phyloP scores from a whole-genome alignment of 2,888 invertebrate species.

The Lissonota sp. region DNA sequence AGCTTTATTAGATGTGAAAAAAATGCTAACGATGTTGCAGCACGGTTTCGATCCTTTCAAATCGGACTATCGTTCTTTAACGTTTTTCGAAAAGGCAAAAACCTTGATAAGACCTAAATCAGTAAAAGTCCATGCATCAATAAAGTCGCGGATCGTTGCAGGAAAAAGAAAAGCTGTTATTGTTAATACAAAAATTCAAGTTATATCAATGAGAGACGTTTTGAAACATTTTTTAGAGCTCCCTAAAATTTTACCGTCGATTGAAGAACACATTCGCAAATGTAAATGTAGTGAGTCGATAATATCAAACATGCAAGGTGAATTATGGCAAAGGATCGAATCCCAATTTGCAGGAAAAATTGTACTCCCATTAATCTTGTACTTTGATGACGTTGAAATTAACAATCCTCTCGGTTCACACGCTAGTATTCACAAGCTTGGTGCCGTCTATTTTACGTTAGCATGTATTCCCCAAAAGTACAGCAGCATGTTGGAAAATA shows the following conservation, averaged over 20 bases:
- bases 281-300: conserved; percentile 27
- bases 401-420: conserved; percentile 53
- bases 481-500: conserved; percentile 49
- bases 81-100: conserved; percentile 14
- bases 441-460: conserved; percentile 47
- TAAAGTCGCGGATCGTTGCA: conserved; percentile 35
- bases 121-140: conserved; percentile 38
- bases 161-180: conserved; percentile 27
- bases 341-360: conserved; percentile 39
- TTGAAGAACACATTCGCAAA: conserved; percentile 30
- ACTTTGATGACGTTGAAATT: conserved; percentile 55
- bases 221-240: conserved; percentile 61
- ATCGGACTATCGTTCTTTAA: conserved; percentile 16
- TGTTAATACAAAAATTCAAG: conserved; percentile 30
- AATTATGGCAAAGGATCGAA: conserved; percentile 56
- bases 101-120: conserved; percentile 45
- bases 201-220: conserved; percentile 53
- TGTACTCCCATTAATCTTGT: conserved; percentile 51
- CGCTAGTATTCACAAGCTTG: conserved; percentile 27
- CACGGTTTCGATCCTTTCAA: conserved; percentile 24
- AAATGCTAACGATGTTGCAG: conserved; percentile 14
- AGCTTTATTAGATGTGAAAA: conserved; percentile 12
- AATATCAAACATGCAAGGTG: conserved; percentile 48
- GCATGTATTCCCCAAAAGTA: conserved; percentile 37
- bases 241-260: conserved; percentile 53